phyloP scores from a whole-genome alignment of 2,113 vertebrate species.

The Mungos mungo region DNA sequence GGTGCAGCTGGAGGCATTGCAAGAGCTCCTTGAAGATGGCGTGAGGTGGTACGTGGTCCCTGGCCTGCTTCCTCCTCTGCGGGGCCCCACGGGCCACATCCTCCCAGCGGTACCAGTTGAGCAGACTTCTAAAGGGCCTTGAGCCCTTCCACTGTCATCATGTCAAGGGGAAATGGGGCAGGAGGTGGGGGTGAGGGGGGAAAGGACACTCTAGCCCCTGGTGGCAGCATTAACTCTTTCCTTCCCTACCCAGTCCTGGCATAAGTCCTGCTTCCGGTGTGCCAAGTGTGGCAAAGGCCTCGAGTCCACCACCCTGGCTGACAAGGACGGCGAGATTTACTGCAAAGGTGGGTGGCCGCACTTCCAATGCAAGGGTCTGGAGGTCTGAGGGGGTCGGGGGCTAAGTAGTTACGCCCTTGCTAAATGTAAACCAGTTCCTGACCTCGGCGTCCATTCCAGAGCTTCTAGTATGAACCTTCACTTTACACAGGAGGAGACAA shows the following conservation, averaged over 20 bases:
- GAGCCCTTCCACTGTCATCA: background rate
- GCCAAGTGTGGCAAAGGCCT: conserved; percentile 94
- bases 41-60: background rate
- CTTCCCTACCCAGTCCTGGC: conserved; percentile 90
- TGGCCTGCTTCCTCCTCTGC: background rate
- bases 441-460: background rate
- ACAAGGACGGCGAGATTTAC: conserved; percentile 96
- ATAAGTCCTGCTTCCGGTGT: conserved; percentile 96
- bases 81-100: background rate
- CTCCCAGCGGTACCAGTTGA: background rate
- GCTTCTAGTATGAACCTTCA: background rate
- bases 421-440: background rate
- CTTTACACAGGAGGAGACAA: background rate
- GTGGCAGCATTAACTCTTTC: fast-evolving
- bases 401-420: background rate
- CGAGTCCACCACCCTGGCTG: conserved; percentile 95
- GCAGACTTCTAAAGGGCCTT: background rate
- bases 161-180: background rate
- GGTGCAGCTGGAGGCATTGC: background rate
- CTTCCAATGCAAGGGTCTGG: background rate
- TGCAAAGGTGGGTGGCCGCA: conserved; percentile 92
- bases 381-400: too few species aligned
- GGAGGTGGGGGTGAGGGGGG: background rate
- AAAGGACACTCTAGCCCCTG: background rate
- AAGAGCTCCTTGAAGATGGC: background rate